These are phyloP conservation scores for Hycleus cichorii DNA, from an alignment of 1,140 invertebrate species.

Conservation along the genomic window DNA sequence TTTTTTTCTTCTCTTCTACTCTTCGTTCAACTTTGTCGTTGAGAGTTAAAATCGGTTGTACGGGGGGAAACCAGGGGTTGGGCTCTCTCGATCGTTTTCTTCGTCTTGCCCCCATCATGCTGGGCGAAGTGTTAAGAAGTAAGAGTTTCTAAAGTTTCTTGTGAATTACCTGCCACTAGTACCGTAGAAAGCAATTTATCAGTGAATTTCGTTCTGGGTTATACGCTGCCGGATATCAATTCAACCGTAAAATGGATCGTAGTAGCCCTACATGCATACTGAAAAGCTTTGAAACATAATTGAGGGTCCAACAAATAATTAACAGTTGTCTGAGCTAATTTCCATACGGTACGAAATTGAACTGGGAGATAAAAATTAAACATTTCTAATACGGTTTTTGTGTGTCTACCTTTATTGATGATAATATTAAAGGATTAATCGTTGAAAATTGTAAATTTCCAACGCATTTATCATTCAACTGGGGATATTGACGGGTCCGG, in stretches of 20 bases:
- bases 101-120: too few relatives aligned
- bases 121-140: slow-evolving; percentile 34
- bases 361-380: background rate
- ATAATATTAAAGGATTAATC: too few relatives aligned
- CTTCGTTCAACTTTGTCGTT: background rate
- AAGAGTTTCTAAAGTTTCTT: slow-evolving; percentile 33
- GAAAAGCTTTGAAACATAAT: slow-evolving; percentile 8
- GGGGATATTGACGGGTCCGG: slow-evolving; percentile 23
- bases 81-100: background rate
- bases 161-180: slow-evolving; percentile 37
- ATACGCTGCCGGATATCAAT: slow-evolving; percentile 24
- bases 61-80: background rate
- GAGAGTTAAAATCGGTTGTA: background rate
- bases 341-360: background rate
- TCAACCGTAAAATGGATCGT: slow-evolving; percentile 34
- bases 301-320: slow-evolving; percentile 11
- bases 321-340: slow-evolving; percentile 1
- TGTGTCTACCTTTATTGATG: background rate
- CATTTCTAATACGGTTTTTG: background rate
- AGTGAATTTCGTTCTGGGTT: slow-evolving; percentile 14
- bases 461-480: slow-evolving; percentile 31
- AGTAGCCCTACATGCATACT: slow-evolving; percentile 21
- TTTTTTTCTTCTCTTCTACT: background rate
- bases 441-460: slow-evolving; percentile 19
- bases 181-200: slow-evolving; percentile 36